Percentiles rank a stretch among this genome's conserved stretches.
Conservation (phyloP, 2,113 vertebrate genomes). For the Sapayoa aenigma region DNA sequence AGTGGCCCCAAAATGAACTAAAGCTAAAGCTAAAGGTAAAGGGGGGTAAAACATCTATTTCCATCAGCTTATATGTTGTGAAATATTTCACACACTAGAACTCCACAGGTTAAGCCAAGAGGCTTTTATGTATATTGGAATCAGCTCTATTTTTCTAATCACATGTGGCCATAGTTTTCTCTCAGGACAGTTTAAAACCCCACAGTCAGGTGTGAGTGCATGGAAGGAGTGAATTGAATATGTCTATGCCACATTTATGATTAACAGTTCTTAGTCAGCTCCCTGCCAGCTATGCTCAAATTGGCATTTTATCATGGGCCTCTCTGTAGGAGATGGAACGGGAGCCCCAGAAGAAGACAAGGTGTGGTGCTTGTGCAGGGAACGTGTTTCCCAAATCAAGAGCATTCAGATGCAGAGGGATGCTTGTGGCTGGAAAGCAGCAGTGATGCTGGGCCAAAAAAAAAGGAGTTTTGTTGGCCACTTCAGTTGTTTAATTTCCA, state of each 20-base stretch:
- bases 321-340: no score
- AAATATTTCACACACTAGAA: neutral
- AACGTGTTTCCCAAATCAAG: neutral
- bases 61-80: neutral
- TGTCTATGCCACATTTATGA: neutral
- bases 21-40: neutral
- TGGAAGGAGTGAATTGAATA: neutral
- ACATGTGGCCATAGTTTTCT: fast-evolving
- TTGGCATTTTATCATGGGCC: neutral
- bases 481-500: neutral
- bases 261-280: neutral
- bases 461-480: neutral
- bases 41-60: neutral
- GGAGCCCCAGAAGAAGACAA: neutral
- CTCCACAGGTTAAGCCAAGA: neutral
- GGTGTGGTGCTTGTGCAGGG: neutral
- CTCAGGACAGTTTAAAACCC: neutral
- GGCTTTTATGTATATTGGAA: neutral
- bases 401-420: neutral
- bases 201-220: neutral
- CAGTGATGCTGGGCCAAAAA: neutral
- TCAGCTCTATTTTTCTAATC: neutral
- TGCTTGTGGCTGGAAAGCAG: neutral
- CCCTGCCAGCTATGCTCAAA: neutral
- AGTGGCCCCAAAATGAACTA: neutral